Percentiles rank a stretch among this genome's conserved stretches.
Evolutionary conservation across 92 coral and sea anemone species (phyloP).

Genomic region (Virgularia gustaviana): DNA sequence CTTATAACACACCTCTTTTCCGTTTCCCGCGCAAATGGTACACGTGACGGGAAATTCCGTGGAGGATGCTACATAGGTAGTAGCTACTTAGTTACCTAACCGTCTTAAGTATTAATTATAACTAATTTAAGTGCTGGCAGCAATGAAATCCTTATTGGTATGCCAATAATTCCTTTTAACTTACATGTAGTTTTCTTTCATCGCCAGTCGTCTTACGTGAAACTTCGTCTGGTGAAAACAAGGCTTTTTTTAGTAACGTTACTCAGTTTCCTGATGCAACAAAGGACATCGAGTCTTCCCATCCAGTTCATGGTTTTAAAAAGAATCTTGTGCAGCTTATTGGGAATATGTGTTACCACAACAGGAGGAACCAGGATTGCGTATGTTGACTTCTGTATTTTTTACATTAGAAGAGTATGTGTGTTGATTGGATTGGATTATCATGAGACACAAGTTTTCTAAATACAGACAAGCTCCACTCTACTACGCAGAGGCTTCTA

Average conservation of each 20-base stretch:
- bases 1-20: no score
- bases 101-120: background rate
- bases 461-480: no score
- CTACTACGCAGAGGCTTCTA: no score
- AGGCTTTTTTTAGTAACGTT: conserved; percentile 52
- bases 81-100: no score
- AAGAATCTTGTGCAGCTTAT: conserved; percentile 77
- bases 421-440: background rate
- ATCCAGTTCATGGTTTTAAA: conserved; percentile 92
- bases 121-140: no score
- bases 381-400: conserved; percentile 35
- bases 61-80: no score
- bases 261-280: conserved; percentile 52
- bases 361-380: conserved; percentile 70
- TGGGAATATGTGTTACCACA: conserved; percentile 82
- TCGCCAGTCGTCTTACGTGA: conserved; percentile 67
- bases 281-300: conserved; percentile 53
- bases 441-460: background rate
- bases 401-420: background rate
- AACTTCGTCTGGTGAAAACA: conserved; percentile 54
- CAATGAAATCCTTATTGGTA: no score
- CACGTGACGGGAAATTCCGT: no score
- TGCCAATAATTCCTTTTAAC: background rate
- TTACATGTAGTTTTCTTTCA: background rate
- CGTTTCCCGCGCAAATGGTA: no score